A percentile compares a stretch with the other conserved stretches of the same genome.
These are phyloP conservation scores for Brachionus asplanchnoidis DNA, from an alignment of 1,140 invertebrate genomes.

Conservation along the genomic window DNA sequence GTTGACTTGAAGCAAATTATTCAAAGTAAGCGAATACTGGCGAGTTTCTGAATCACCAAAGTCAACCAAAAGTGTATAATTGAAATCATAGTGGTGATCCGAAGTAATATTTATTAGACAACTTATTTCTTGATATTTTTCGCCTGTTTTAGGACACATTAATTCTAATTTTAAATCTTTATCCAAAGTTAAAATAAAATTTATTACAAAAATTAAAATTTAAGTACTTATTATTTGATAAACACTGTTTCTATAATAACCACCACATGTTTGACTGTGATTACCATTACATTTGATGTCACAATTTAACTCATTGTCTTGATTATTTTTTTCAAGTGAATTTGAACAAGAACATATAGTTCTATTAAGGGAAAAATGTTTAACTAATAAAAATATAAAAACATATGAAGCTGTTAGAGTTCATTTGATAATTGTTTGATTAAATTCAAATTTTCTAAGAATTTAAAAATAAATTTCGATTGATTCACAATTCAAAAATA, in stretches of 20 bases:
- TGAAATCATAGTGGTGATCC: not conserved
- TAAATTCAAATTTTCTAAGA: too few relatives aligned
- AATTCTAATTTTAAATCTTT: not conserved
- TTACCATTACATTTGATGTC: not conserved
- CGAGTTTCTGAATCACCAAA: not conserved
- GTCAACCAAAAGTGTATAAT: not conserved
- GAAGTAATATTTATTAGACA: not conserved
- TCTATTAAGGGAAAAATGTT: not conserved
- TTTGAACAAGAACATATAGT: not conserved
- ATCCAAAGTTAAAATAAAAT: not conserved
- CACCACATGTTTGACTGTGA: not conserved
- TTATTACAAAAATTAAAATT: not conserved
- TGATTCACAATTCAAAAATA: too few relatives aligned
- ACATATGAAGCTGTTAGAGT: too few relatives aligned
- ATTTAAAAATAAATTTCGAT: too few relatives aligned
- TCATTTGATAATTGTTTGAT: too few relatives aligned
- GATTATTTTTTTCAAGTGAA: not conserved
- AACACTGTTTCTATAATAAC: not conserved
- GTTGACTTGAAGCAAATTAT: not conserved
- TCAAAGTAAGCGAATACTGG: not conserved
- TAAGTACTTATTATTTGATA: not conserved
- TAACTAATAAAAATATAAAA: not conserved
- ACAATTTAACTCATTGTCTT: not conserved
- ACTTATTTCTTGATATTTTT: not conserved
- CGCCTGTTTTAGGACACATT: not conserved